phyloP scores from a whole-genome alignment of 2,888 invertebrate species.

The Heteromyza rotundicornis region DNA sequence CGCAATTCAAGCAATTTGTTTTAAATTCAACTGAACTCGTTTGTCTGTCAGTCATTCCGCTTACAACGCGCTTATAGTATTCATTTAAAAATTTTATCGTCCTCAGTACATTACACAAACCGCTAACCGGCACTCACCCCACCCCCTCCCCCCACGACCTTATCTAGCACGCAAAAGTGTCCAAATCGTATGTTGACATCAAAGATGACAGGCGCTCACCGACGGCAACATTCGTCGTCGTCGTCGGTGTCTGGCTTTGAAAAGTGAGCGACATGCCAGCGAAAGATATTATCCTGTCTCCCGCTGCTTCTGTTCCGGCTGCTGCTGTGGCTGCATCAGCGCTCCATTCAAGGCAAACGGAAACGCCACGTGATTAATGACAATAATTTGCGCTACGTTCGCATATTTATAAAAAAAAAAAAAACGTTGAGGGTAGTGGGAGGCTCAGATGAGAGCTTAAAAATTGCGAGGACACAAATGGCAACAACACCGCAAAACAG shows the following conservation, averaged over 20 bases:
- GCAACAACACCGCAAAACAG: constrained; percentile 7
- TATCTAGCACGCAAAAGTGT: too few species aligned
- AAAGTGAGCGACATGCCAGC: not conserved
- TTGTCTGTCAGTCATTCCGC: too few species aligned
- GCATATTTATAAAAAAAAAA: constrained; percentile 4
- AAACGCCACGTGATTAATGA: constrained; percentile 27
- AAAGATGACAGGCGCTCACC: too few species aligned
- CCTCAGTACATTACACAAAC: too few species aligned
- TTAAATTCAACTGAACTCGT: too few species aligned
- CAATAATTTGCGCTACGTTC: constrained; percentile 24
- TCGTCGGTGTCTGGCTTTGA: not conserved
- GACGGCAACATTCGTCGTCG: not conserved
- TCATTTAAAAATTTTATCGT: too few species aligned
- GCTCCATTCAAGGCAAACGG: not conserved
- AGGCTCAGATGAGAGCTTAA: not conserved
- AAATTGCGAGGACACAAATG: constrained; percentile 1
- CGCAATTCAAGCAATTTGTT: too few species aligned
- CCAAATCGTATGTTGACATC: too few species aligned
- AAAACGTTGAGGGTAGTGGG: not conserved
- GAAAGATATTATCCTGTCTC: not conserved
- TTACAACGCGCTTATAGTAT: too few species aligned
- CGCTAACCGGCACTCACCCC: too few species aligned
- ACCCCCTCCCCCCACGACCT: too few species aligned
- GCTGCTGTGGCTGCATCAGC: not conserved
- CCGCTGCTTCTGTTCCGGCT: not conserved